phyloP scores from a whole-genome alignment of 2,888 invertebrate genomes.

The Cosmia trapezina region DNA sequence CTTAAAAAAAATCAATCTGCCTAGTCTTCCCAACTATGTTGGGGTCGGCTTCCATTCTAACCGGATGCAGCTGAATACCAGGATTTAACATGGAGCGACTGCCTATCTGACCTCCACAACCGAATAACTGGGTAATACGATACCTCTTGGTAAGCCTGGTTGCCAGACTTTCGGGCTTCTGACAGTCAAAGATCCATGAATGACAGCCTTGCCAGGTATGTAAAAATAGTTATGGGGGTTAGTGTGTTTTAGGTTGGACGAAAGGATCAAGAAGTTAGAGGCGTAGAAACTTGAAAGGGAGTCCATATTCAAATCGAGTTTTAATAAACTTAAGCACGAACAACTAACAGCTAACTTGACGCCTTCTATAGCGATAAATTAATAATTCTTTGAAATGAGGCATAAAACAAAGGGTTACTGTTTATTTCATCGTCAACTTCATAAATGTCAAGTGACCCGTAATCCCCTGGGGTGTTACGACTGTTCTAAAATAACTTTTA shows the following conservation, averaged over 20 bases:
- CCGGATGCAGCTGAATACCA: too few relatives aligned
- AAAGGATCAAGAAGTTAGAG: background rate
- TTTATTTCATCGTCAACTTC: constrained; percentile 38
- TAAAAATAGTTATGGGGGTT: background rate
- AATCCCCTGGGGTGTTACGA: constrained; percentile 39
- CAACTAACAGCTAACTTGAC: constrained; percentile 11
- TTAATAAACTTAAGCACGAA: constrained; percentile 1
- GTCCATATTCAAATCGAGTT: background rate
- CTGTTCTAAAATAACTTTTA: constrained; percentile 50
- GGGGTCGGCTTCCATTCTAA: too few relatives aligned
- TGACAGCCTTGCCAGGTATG: too few relatives aligned
- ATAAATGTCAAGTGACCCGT: constrained; percentile 56
- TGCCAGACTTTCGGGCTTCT: too few relatives aligned
- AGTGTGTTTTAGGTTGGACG: background rate
- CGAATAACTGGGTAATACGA: too few relatives aligned
- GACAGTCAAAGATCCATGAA: too few relatives aligned
- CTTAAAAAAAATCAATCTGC: too few relatives aligned
- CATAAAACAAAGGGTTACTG: constrained; percentile 25
- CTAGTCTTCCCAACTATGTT: too few relatives aligned
- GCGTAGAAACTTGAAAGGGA: background rate
- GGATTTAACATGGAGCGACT: too few relatives aligned
- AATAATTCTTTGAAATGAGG: constrained; percentile 40
- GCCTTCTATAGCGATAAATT: constrained; percentile 18
- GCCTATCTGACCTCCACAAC: too few relatives aligned
- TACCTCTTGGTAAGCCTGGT: too few relatives aligned